Evolutionary conservation across 2,797 vertebrate genomes (phyloP).

Genomic region (Molossus alvarezi): DNA sequence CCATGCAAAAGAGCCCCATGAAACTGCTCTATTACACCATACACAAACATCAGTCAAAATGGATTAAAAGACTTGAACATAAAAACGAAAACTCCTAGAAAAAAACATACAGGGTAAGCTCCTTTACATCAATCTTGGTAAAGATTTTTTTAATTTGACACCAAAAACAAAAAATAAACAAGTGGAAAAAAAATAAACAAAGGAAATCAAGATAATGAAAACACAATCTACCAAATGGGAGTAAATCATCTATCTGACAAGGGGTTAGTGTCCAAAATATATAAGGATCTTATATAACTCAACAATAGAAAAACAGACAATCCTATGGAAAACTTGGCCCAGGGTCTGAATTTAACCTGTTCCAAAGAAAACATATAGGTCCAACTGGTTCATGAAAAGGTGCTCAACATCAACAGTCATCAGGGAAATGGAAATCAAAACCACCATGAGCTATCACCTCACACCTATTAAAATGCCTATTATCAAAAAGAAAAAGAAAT

Average conservation of each 20-base stretch:
- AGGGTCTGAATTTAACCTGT: neutral
- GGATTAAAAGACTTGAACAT: neutral
- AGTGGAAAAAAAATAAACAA: neutral
- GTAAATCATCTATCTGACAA: neutral
- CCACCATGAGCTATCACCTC: neutral
- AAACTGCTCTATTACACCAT: neutral
- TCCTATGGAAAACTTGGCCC: neutral
- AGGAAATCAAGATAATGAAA: neutral
- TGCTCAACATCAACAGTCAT: neutral
- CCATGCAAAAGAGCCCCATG: neutral
- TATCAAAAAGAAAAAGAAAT: conserved; percentile 6
- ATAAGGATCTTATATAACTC: neutral
- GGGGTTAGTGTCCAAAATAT: neutral
- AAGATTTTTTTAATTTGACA: neutral
- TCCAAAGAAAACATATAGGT: conserved; percentile 1
- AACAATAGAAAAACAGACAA: neutral
- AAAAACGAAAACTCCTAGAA: neutral
- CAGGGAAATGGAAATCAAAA: neutral
- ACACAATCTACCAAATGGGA: neutral
- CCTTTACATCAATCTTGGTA: neutral
- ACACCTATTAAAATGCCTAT: neutral
- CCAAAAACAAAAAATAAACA: conserved; percentile 11
- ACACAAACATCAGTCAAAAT: neutral
- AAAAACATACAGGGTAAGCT: neutral
- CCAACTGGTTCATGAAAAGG: neutral